Percentiles rank a stretch among this genome's conserved stretches.
Conservation (phyloP, 2,797 vertebrate species). For the Borostomias antarcticus region DNA sequence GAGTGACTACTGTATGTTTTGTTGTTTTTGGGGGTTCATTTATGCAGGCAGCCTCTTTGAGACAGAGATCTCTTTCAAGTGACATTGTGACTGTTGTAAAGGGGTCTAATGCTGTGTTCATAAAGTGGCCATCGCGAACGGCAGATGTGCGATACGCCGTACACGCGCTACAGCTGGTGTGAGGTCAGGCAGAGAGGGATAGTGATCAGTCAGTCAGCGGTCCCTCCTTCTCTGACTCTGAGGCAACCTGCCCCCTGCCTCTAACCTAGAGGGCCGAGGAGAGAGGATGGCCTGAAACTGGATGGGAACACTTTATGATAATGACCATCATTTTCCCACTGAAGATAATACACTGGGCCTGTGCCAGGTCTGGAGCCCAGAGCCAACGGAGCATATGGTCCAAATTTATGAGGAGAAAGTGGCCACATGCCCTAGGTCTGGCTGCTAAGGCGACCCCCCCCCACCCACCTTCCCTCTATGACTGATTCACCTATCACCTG, state of each 20-base stretch:
- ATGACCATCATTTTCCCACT: slow-evolving; percentile 73
- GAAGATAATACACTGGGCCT: slow-evolving; percentile 64
- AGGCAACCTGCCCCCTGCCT: not conserved
- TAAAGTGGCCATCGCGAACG: not conserved
- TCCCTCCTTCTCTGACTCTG: slow-evolving; percentile 2
- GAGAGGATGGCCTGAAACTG: slow-evolving; percentile 41
- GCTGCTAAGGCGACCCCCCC: not conserved
- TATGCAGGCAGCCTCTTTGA: too few relatives aligned
- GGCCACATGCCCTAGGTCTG: slow-evolving; percentile 45
- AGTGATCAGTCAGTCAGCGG: slow-evolving; percentile 55
- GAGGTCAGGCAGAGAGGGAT: slow-evolving; percentile 61
- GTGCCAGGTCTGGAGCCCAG: slow-evolving; percentile 65
- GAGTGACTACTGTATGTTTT: not conserved
- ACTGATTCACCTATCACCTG: slow-evolving; percentile 41
- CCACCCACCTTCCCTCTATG: not conserved
- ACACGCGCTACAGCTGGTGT: slow-evolving; percentile 58
- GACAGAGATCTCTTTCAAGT: too few relatives aligned
- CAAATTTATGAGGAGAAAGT: slow-evolving; percentile 59
- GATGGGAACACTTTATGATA: slow-evolving; percentile 79
- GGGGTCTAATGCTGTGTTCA: not conserved
- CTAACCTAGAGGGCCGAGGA: slow-evolving; percentile 40
- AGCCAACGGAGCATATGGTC: slow-evolving; percentile 68
- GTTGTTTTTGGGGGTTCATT: not conserved
- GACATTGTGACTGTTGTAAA: too few relatives aligned
- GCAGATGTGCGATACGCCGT: slow-evolving; percentile 49